Base-by-base conservation (phyloP, 2,113 vertebrate genomes). In the Callorhinus ursinus region DNA sequence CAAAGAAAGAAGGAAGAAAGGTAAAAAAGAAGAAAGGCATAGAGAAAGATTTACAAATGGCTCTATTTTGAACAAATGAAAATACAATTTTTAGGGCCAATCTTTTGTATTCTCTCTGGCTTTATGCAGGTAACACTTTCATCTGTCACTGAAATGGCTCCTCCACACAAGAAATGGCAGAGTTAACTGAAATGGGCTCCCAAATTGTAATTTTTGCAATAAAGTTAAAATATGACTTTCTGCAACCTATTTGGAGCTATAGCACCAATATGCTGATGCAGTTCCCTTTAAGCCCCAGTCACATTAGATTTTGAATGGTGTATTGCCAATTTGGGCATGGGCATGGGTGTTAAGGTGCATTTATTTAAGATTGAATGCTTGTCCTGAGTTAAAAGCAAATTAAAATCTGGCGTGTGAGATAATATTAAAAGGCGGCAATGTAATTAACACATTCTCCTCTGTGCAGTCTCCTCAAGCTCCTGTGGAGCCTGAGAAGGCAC, bases 211-310 rank as follows among this genome's bases (percentile, higher is more conserved):
- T 86, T 94, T 96, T 83, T 96, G 80, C 77, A 97, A 31, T 94
- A 79, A 92, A 95, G 85, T 74, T 93, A 97, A 96, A 97, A 91
- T 55, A 86, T 49, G 81, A 36, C 71, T 98, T 90, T 96, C 92
- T 94, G 85, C 49, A 84, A 72, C 36, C 95, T 16, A 11, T 79
- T 92, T 88, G 67, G 28, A 97, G 61, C 28, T 83, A 36, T 11
- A 46, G 49, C 3, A 14, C 53, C 88, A 90, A 72, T 46, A 39
- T 33, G 33, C 80, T 61, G 57, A 59, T 77, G 39, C 33, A 67
- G 61, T 80, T 4, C 9, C 57, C 36, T 5, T 49, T 31, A 91
- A 92, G 57, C 57, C 13, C 79, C 21, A 57, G 57, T 55, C 85
- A 36, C 3, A 39, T 69, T 85, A 24, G 67, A 83, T 82, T 94